Percentiles rank a stretch among this genome's conserved stretches.
These are phyloP conservation scores for Agonum fuliginosum DNA, from an alignment of 2,888 invertebrate genomes.

Conservation along the genomic window DNA sequence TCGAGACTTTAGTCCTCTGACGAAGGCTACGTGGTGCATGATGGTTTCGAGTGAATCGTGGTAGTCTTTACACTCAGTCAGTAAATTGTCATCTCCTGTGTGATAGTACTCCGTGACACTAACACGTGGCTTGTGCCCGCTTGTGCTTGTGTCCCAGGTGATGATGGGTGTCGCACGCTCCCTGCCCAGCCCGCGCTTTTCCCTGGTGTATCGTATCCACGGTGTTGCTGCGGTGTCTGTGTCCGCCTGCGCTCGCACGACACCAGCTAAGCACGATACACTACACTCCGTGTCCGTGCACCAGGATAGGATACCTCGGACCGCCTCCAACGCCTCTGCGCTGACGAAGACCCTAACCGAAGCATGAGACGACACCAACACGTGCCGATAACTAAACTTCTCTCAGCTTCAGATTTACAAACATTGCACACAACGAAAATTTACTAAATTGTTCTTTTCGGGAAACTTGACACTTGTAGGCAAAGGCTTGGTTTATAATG, in stretches of 20 bases:
- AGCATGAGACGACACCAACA: conserved; percentile 38
- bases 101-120: conserved; percentile 1
- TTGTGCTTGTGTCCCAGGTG: conserved; percentile 57
- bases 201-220: conserved; percentile 15
- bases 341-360: neutral
- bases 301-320: neutral
- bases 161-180: conserved; percentile 58
- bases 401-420: no score
- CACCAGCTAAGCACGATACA: conserved; percentile 26
- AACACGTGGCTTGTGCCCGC: conserved; percentile 49
- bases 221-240: conserved; percentile 36
- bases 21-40: no score
- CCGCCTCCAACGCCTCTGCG: neutral
- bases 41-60: no score
- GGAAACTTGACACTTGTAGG: no score
- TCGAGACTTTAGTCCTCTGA: no score
- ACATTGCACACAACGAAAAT: no score
- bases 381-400: no score
- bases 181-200: conserved; percentile 39
- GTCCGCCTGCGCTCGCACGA: conserved; percentile 24
- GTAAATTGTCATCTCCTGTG: no score
- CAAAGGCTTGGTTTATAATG: no score
- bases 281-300: neutral
- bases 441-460: no score
- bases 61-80: neutral